Conservation (phyloP, 2,797 vertebrate genomes). For the Helicolenus hilgendorfi region DNA sequence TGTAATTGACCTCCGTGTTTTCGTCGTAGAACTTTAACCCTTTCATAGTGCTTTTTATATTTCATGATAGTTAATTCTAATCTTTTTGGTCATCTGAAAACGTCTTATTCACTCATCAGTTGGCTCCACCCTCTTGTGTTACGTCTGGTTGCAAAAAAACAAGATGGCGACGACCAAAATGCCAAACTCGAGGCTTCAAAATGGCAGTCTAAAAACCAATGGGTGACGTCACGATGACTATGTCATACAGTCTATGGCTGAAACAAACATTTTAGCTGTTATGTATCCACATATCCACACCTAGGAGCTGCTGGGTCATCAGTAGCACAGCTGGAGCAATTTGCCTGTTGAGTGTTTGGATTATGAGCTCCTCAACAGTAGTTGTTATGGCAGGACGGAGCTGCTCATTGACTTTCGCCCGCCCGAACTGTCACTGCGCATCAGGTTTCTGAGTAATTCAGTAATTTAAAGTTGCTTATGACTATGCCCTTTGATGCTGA, state of each 20-base stretch:
- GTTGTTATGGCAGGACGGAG: constrained; percentile 42
- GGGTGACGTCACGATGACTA: too few species aligned
- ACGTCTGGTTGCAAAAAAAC: too few species aligned
- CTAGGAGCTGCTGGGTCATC: constrained; percentile 45
- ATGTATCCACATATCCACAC: constrained; percentile 29
- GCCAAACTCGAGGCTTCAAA: too few species aligned
- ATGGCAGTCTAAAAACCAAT: too few species aligned
- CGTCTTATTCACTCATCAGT: too few species aligned
- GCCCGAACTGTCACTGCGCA: constrained; percentile 26
- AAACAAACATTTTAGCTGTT: constrained; percentile 13
- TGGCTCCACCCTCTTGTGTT: too few species aligned
- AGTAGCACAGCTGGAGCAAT: constrained; percentile 56
- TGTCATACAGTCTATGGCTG: neutral
- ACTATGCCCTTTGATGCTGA: constrained; percentile 54
- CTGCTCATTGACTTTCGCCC: constrained; percentile 46
- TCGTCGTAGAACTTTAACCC: accelerated
- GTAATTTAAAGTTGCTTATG: constrained; percentile 44
- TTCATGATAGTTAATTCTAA: too few species aligned
- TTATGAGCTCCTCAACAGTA: constrained; percentile 35
- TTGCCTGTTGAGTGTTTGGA: constrained; percentile 51
- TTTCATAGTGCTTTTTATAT: too few species aligned
- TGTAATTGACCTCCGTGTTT: too few species aligned
- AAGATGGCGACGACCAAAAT: too few species aligned
- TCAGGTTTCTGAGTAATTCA: constrained; percentile 43
- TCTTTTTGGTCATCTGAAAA: too few species aligned